Evolutionary conservation across 2,113 vertebrate species (phyloP).

Genomic region (Mandrillus leucophaeus): DNA sequence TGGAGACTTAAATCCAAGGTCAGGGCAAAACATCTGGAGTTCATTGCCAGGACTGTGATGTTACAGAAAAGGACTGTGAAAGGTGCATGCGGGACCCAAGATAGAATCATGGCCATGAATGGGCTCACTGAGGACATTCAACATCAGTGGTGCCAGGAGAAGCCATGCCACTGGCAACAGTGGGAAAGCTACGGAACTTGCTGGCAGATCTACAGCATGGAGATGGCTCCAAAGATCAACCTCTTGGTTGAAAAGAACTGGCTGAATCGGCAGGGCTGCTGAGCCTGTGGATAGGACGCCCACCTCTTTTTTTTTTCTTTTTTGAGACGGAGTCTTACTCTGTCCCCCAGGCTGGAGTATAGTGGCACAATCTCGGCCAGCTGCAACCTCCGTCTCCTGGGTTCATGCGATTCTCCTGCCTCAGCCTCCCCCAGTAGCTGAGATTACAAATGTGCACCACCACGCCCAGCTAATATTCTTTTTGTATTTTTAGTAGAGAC

Average conservation of each 20-base stretch:
- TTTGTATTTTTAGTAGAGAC: too few relatives aligned
- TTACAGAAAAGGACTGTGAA: conserved; percentile 90
- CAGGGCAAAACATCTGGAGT: conserved; percentile 93
- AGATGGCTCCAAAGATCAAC: neutral
- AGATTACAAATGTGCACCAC: too few relatives aligned
- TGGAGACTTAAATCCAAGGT: neutral
- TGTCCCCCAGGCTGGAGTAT: too few relatives aligned
- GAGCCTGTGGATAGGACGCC: neutral
- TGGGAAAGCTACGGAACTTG: neutral
- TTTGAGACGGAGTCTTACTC: too few relatives aligned
- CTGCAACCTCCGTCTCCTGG: too few relatives aligned
- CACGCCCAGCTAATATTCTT: too few relatives aligned
- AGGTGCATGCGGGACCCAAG: conserved; percentile 87
- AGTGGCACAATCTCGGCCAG: too few relatives aligned
- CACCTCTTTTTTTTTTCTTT: neutral
- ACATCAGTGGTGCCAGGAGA: neutral
- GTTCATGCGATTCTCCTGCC: too few relatives aligned
- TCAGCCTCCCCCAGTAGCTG: too few relatives aligned
- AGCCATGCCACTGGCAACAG: too few relatives aligned
- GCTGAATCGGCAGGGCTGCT: neutral
- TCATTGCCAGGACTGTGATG: conserved; percentile 94
- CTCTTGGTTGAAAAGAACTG: neutral
- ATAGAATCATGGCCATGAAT: conserved; percentile 69
- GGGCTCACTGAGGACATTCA: neutral
- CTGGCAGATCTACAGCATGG: neutral